These are phyloP conservation scores for Gallinago solitaria DNA, from an alignment of 2,797 vertebrate genomes.

Conservation along the genomic window DNA sequence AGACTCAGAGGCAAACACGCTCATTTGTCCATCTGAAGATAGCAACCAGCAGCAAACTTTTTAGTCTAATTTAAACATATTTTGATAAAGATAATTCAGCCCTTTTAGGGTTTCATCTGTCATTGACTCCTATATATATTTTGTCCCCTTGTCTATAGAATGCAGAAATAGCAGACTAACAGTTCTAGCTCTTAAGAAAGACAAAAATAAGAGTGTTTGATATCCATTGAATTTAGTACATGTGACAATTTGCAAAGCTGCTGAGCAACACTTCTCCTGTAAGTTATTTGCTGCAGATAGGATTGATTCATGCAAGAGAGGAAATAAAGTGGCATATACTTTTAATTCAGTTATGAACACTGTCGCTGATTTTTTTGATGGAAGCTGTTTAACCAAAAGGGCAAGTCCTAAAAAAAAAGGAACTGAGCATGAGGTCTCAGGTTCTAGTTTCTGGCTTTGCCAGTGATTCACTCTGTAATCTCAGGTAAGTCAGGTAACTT, in stretches of 20 bases:
- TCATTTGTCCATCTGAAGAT: not conserved
- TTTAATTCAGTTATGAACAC: not conserved
- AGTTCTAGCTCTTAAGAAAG: not conserved
- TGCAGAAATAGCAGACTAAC: not conserved
- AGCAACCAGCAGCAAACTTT: not conserved
- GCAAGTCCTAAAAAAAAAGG: not conserved
- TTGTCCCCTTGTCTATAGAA: not conserved
- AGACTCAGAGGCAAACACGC: not conserved
- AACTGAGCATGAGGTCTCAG: not conserved
- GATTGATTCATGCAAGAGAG: not conserved
- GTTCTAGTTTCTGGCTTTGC: not conserved
- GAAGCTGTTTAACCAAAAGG: not conserved
- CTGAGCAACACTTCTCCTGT: not conserved
- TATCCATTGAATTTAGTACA: not conserved
- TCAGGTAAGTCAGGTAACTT: not conserved
- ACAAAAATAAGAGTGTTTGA: not conserved
- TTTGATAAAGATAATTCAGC: not conserved
- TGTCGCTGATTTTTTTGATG: accelerated
- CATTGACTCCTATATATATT: not conserved
- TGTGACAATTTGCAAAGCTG: not conserved
- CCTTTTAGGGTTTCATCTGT: not conserved
- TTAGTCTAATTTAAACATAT: not conserved
- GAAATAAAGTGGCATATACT: not conserved
- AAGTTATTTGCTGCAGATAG: not conserved
- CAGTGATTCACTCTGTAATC: not conserved